These are phyloP conservation scores for Holacanthus passer DNA, from an alignment of 2,113 vertebrate genomes.

Conservation along the genomic window DNA sequence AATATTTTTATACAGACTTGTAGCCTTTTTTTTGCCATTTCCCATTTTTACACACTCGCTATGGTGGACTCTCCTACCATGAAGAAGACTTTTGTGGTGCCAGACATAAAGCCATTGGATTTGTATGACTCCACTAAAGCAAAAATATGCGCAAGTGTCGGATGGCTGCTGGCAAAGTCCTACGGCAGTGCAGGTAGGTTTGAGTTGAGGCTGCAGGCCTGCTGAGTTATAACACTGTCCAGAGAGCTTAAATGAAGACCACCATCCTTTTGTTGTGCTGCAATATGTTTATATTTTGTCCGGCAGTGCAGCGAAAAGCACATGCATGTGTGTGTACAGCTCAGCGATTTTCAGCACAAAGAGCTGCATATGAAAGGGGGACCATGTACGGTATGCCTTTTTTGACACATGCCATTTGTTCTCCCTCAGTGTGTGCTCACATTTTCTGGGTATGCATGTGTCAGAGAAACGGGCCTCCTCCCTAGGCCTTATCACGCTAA, in stretches of 20 bases:
- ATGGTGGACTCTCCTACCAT: slow-evolving; percentile 90
- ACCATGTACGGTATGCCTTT: slow-evolving; percentile 48
- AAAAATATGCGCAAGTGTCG: slow-evolving; percentile 91
- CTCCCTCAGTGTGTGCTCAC: slow-evolving; percentile 57
- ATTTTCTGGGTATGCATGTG: slow-evolving; percentile 51
- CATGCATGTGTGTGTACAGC: slow-evolving; percentile 69
- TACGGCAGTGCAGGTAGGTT: slow-evolving; percentile 91
- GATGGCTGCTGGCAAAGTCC: slow-evolving; percentile 90
- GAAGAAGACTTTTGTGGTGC: slow-evolving; percentile 91
- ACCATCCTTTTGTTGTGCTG: slow-evolving; percentile 27
- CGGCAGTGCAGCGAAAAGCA: slow-evolving; percentile 39
- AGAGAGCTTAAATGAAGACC: not conserved
- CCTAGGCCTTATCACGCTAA: slow-evolving; percentile 68
- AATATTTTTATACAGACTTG: slow-evolving; percentile 56
- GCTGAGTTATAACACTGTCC: not conserved
- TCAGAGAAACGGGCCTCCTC: slow-evolving; percentile 62
- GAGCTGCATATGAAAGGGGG: slow-evolving; percentile 70
- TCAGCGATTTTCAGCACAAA: slow-evolving; percentile 86
- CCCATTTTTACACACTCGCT: slow-evolving; percentile 71
- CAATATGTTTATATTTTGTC: slow-evolving; percentile 42
- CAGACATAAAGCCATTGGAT: slow-evolving; percentile 92
- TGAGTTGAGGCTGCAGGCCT: slow-evolving; percentile 30
- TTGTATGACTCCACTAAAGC: slow-evolving; percentile 90
- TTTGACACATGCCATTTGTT: slow-evolving; percentile 77
- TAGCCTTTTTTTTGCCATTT: slow-evolving; percentile 46